phyloP scores from a whole-genome alignment of 2,113 vertebrate species.

The Eurypyga helias region DNA sequence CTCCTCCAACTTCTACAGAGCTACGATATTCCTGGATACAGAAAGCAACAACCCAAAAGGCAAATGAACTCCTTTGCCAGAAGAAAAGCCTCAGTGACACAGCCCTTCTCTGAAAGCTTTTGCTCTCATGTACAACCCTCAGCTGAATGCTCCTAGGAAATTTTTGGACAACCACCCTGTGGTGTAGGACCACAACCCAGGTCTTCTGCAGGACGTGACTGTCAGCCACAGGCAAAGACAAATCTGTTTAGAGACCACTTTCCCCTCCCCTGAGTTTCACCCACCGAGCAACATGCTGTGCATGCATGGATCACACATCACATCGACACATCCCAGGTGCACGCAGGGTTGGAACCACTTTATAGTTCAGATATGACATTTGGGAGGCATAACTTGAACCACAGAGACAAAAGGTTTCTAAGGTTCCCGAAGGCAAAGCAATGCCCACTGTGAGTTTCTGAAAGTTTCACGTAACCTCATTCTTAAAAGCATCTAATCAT shows the following conservation, averaged over 20 bases:
- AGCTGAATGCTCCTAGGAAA: background rate
- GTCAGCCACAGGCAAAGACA: background rate
- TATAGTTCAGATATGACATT: background rate
- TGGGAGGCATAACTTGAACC: background rate
- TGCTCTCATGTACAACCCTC: background rate
- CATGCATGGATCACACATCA: rapidly evolving
- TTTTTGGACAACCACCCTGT: background rate
- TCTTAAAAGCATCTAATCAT: background rate
- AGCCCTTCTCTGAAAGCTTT: background rate
- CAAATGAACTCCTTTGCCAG: background rate
- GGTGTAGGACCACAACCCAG: rapidly evolving
- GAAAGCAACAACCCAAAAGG: background rate
- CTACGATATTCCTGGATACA: background rate
- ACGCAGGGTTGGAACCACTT: background rate
- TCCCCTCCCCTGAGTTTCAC: background rate
- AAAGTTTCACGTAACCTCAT: background rate
- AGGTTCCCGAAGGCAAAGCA: background rate
- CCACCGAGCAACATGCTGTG: background rate
- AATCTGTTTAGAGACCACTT: background rate
- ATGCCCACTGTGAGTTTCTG: background rate
- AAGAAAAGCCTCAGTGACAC: background rate
- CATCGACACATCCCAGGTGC: rapidly evolving
- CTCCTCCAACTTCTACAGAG: background rate
- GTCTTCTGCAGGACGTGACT: background rate
- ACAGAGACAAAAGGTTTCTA: background rate